A percentile compares a stretch with the other conserved stretches of the same genome.
These are phyloP conservation scores for Cavia porcellus DNA, from an alignment of 2,113 vertebrate species.

Conservation along the genomic window DNA sequence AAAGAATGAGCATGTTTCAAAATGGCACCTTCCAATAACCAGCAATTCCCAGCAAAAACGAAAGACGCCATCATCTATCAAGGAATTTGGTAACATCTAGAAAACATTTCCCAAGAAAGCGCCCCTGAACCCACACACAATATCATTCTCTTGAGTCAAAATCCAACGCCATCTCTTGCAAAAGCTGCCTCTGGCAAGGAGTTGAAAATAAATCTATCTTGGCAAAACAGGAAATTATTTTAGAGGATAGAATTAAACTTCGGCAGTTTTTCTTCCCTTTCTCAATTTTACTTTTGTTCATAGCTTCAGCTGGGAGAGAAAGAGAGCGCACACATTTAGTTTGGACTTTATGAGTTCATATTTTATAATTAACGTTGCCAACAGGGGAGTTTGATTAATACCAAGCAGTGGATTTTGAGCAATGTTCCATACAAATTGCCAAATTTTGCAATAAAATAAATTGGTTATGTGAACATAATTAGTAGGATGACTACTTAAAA, in stretches of 20 bases:
- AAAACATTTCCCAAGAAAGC: neutral
- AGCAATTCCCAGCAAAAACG: neutral
- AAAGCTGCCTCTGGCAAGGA: conserved; percentile 30
- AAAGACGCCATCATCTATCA: neutral
- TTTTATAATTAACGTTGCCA: conserved; percentile 91
- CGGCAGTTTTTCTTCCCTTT: conserved; percentile 49
- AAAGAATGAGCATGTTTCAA: neutral
- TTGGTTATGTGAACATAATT: conserved; percentile 87
- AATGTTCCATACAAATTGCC: conserved; percentile 88
- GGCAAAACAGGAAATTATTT: conserved; percentile 74
- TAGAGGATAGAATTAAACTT: conserved; percentile 67
- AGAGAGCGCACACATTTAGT: conserved; percentile 70
- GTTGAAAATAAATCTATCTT: conserved; percentile 27
- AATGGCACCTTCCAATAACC: conserved; percentile 9
- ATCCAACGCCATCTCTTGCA: neutral
- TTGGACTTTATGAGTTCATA: conserved; percentile 87
- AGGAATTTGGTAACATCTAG: conserved; percentile 22
- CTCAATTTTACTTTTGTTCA: conserved; percentile 68
- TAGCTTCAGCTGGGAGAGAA: conserved; percentile 73
- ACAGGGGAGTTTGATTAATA: conserved; percentile 90
- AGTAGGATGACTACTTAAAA: conserved; percentile 84
- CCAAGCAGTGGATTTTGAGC: conserved; percentile 88
- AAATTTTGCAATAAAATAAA: conserved; percentile 90
- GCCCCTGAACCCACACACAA: neutral
- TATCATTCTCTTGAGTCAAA: neutral